Evolutionary conservation across 2,888 invertebrate species (phyloP).

Genomic region (Limnephilus lunatus): DNA sequence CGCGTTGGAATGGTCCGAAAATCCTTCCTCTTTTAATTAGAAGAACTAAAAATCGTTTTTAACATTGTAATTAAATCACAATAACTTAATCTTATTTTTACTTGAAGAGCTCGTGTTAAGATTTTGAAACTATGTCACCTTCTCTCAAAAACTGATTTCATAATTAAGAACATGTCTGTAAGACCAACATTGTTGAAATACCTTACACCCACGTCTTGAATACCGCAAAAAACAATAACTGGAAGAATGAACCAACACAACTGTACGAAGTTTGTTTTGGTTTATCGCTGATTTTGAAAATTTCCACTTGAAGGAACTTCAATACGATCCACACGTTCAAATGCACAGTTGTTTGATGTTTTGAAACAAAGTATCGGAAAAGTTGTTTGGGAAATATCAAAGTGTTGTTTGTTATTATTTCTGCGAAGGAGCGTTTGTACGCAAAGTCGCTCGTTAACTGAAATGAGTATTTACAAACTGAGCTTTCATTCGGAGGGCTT

Average conservation of each 20-base stretch:
- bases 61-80: neutral
- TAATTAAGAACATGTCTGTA: neutral
- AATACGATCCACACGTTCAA: neutral
- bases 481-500: conserved; percentile 24
- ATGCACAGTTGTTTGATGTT: conserved; percentile 38
- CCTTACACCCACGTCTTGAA: neutral
- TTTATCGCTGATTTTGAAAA: conserved; percentile 16
- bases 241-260: conserved; percentile 3
- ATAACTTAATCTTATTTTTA: neutral
- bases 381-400: conserved; percentile 41
- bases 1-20: neutral
- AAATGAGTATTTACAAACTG: conserved; percentile 44
- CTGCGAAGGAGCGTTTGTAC: conserved; percentile 29
- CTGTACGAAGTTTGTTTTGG: neutral
- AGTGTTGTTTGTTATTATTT: conserved; percentile 18
- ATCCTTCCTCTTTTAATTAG: neutral
- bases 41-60: neutral
- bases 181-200: neutral
- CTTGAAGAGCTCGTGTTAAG: neutral
- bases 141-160: neutral
- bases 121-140: neutral
- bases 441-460: conserved; percentile 46
- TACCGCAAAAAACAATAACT: neutral
- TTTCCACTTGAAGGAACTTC: conserved; percentile 15
- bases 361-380: conserved; percentile 12